phyloP scores from a whole-genome alignment of 2,888 invertebrate species.

The Orthosia incerta region DNA sequence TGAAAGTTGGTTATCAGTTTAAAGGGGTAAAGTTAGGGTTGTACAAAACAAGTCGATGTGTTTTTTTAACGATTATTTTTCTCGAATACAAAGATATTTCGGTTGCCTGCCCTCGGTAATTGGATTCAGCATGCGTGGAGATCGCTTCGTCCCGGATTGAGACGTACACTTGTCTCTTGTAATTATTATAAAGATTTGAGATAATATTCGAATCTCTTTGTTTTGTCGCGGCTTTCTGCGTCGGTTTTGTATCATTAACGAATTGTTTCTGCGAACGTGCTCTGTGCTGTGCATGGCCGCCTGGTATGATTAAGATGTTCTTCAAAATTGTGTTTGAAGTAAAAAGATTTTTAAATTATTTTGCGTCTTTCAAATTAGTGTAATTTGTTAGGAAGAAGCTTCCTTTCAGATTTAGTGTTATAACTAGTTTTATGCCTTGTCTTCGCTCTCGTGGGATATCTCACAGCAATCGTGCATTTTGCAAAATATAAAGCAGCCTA shows the following conservation, averaged over 20 bases:
- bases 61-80: conserved; percentile 82
- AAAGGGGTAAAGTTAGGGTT: conserved; percentile 74
- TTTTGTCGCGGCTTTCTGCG: conserved; percentile 63
- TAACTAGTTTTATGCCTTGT: too few species aligned
- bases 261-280: conserved; percentile 65
- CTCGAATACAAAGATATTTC: conserved; percentile 82
- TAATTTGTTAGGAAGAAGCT: neutral
- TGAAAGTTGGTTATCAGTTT: conserved; percentile 43
- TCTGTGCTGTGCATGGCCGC: conserved; percentile 32
- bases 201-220: conserved; percentile 82
- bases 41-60: conserved; percentile 69
- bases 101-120: conserved; percentile 80
- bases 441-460: neutral
- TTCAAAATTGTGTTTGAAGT: conserved; percentile 35
- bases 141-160: conserved; percentile 78
- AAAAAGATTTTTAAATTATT: conserved; percentile 22
- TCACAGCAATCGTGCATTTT: too few species aligned
- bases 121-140: conserved; percentile 81
- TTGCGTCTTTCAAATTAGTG: conserved; percentile 25
- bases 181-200: conserved; percentile 89
- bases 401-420: neutral
- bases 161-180: conserved; percentile 84
- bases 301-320: conserved; percentile 51
- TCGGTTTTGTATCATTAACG: conserved; percentile 72
- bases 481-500: too few species aligned